Evolutionary conservation across 1,140 invertebrate species (phyloP).

Genomic region (Chrysomallon squamiferum): DNA sequence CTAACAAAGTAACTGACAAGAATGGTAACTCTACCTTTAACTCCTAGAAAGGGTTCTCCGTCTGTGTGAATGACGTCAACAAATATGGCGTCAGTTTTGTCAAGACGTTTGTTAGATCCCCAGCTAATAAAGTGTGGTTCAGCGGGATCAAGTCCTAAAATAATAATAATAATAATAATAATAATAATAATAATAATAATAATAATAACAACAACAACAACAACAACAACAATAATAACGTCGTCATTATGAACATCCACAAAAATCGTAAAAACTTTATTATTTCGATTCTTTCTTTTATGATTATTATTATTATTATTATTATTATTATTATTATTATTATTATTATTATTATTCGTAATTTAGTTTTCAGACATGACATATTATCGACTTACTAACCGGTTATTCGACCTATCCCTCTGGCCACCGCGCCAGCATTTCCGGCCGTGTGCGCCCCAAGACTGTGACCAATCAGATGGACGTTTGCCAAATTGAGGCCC

Average conservation of each 20-base stretch:
- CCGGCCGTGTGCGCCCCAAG: slow-evolving; percentile 87
- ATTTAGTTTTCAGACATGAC: too few species aligned
- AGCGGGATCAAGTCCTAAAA: slow-evolving; percentile 83
- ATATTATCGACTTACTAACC: too few species aligned
- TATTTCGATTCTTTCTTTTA: too few species aligned
- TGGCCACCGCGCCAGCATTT: slow-evolving; percentile 85
- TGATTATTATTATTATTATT: too few species aligned
- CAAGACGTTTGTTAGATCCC: slow-evolving; percentile 68
- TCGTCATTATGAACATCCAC: too few species aligned
- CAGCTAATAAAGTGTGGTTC: slow-evolving; percentile 86
- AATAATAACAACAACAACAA: too few species aligned
- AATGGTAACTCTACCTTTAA: slow-evolving; percentile 12
- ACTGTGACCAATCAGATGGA: slow-evolving; percentile 89
- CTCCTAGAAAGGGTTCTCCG: slow-evolving; percentile 60
- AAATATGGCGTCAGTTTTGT: slow-evolving; percentile 79
- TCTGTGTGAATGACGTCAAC: slow-evolving; percentile 83
- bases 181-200: background rate
- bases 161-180: background rate
- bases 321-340: too few species aligned
- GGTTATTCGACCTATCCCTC: slow-evolving; percentile 79
- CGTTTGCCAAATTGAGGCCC: slow-evolving; percentile 10
- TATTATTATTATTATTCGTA: too few species aligned
- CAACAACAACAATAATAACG: too few species aligned
- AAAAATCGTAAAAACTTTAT: too few species aligned
- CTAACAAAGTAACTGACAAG: too few species aligned